Conservation (phyloP, 2,888 invertebrate genomes). For the Listrodromus nycthemerus region DNA sequence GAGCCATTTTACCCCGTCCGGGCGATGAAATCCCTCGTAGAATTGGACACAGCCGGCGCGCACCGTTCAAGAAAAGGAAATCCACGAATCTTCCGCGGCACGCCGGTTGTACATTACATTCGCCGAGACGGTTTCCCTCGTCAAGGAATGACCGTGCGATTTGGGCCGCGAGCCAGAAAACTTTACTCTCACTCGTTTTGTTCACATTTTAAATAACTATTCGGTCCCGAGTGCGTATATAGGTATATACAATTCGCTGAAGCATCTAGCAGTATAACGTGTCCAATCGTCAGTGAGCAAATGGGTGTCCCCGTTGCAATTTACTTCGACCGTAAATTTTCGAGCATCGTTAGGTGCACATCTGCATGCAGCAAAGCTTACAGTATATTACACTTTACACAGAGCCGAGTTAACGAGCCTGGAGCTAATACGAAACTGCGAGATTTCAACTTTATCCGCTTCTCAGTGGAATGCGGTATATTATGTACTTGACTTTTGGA, state of each 20-base stretch:
- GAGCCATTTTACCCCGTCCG: neutral
- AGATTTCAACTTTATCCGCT: conserved; percentile 24
- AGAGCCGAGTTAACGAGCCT: conserved; percentile 12
- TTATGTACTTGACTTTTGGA: conserved; percentile 3
- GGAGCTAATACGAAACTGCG: conserved; percentile 30
- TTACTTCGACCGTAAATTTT: conserved; percentile 31
- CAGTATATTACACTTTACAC: conserved; percentile 28
- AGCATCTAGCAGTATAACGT: conserved; percentile 48
- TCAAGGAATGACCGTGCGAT: conserved; percentile 39
- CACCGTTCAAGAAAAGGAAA: conserved; percentile 23
- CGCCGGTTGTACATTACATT: conserved; percentile 29
- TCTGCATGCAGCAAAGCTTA: neutral
- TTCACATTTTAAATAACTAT: conserved; percentile 54
- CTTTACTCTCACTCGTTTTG: conserved; percentile 62
- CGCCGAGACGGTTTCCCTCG: conserved; percentile 32
- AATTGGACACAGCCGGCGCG: conserved; percentile 20
- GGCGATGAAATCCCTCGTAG: conserved; percentile 18
- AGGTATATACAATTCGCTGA: conserved; percentile 6
- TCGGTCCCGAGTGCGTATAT: conserved; percentile 6
- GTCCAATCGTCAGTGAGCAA: conserved; percentile 52
- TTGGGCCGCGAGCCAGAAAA: conserved; percentile 63
- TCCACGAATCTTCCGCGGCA: conserved; percentile 21
- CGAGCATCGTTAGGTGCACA: conserved; percentile 21
- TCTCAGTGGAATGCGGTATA: conserved; percentile 21
- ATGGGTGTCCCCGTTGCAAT: conserved; percentile 37